Percentiles rank a stretch among this genome's conserved stretches.
These are phyloP conservation scores for Diadema setosum DNA, from an alignment of 35 echinoderm and acorn worm species.

Conservation along the genomic window DNA sequence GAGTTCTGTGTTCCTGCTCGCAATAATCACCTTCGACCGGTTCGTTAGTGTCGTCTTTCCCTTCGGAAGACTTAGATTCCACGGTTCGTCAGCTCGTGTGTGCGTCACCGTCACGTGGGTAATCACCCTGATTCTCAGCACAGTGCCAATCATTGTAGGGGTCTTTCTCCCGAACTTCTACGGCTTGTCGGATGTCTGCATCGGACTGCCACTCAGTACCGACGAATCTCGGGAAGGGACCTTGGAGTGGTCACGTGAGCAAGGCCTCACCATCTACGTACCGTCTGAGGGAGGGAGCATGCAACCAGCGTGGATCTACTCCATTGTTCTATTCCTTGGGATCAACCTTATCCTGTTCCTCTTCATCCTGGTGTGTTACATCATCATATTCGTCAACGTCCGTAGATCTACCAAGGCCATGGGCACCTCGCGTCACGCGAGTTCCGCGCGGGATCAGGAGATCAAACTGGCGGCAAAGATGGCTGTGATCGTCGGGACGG, in stretches of 20 bases:
- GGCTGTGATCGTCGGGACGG: constrained; percentile 26
- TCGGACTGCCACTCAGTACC: constrained; percentile 16
- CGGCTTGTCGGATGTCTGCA: constrained; percentile 16
- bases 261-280: background rate
- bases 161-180: background rate
- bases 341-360: background rate
- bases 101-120: background rate
- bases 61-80: background rate
- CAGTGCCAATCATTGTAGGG: background rate
- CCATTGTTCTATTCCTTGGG: constrained; percentile 25
- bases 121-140: background rate
- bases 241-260: background rate
- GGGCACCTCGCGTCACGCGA: background rate
- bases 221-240: background rate
- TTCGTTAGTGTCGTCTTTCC: constrained; percentile 40
- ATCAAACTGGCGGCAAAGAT: constrained; percentile 25
- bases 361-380: constrained; percentile 10
- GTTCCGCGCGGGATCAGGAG: background rate
- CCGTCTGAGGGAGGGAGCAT: background rate
- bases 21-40: constrained; percentile 44
- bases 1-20: constrained; percentile 25
- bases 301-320: constrained; percentile 12
- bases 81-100: background rate
- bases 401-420: background rate
- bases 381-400: constrained; percentile 22